Evolutionary conservation across 2,888 invertebrate genomes (phyloP).

Genomic region (Esperia sulphurella): DNA sequence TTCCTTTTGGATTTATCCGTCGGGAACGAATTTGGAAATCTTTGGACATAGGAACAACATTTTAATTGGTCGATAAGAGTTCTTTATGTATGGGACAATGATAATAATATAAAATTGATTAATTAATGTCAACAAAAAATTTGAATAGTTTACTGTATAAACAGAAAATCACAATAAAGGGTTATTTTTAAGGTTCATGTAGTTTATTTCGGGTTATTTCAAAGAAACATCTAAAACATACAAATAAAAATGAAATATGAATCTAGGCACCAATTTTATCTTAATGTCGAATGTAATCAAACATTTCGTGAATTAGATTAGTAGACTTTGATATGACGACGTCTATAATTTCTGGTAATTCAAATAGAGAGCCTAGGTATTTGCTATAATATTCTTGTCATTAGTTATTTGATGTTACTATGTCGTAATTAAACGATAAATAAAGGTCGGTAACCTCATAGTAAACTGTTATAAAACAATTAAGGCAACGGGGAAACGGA

Average conservation of each 20-base stretch:
- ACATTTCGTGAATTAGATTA: neutral
- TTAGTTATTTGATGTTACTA: slow-evolving; percentile 9
- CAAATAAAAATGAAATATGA: neutral
- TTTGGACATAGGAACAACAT: too few relatives aligned
- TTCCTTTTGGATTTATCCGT: too few relatives aligned
- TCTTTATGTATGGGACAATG: too few relatives aligned
- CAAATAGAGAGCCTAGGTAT: neutral
- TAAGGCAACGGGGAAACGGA: slow-evolving; percentile 39
- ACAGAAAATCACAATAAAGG: too few relatives aligned
- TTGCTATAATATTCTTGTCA: neutral
- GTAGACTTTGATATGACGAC: neutral
- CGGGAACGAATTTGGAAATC: too few relatives aligned
- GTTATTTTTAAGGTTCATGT: too few relatives aligned
- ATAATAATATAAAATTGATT: too few relatives aligned
- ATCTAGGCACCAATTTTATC: neutral
- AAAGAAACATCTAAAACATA: neutral
- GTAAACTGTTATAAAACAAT: slow-evolving; percentile 39
- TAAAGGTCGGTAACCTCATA: slow-evolving; percentile 29
- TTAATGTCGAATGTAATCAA: neutral
- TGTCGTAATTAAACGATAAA: slow-evolving; percentile 16
- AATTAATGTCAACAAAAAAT: too few relatives aligned
- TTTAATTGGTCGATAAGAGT: too few relatives aligned
- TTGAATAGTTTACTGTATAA: too few relatives aligned
- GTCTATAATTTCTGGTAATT: neutral
- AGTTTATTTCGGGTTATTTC: too few relatives aligned